phyloP scores from a whole-genome alignment of 23 tunicate genomes.

The Ciona savignyi region DNA sequence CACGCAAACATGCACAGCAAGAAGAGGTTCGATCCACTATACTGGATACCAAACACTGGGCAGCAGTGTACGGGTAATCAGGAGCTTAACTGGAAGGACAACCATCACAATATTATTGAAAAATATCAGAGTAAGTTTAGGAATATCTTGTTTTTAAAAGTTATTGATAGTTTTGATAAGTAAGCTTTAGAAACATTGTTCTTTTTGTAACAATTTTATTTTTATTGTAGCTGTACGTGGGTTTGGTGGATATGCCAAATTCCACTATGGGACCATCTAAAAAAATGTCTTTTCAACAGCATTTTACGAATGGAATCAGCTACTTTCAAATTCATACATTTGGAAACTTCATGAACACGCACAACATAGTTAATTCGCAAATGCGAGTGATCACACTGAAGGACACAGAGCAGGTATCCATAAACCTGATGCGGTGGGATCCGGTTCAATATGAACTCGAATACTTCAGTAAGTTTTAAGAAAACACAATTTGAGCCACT shows the following conservation, averaged over 20 bases:
- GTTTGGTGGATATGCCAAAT: background rate
- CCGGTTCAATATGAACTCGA: constrained; percentile 1
- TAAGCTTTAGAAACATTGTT: background rate
- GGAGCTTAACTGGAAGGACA: background rate
- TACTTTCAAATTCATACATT: background rate
- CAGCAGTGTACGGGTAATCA: background rate
- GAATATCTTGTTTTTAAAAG: too few relatives aligned
- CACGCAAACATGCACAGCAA: background rate
- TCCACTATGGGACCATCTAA: background rate
- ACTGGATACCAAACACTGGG: background rate
- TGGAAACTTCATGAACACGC: background rate
- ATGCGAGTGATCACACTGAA: background rate
- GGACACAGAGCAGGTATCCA: background rate
- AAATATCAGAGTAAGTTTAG: background rate
- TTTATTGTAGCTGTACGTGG: too few relatives aligned
- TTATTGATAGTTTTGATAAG: background rate
- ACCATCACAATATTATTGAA: background rate
- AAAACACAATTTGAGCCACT: background rate
- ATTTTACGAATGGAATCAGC: background rate
- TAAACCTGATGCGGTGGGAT: background rate
- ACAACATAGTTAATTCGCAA: background rate
- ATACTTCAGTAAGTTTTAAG: background rate
- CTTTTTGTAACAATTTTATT: too few relatives aligned
- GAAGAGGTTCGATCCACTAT: background rate
- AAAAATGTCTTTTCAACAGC: background rate